Evolutionary conservation across 1,140 invertebrate genomes (phyloP), one percentile per base, ranked within the genome.

Genomic region (Notospermus geniculatus): DNA sequence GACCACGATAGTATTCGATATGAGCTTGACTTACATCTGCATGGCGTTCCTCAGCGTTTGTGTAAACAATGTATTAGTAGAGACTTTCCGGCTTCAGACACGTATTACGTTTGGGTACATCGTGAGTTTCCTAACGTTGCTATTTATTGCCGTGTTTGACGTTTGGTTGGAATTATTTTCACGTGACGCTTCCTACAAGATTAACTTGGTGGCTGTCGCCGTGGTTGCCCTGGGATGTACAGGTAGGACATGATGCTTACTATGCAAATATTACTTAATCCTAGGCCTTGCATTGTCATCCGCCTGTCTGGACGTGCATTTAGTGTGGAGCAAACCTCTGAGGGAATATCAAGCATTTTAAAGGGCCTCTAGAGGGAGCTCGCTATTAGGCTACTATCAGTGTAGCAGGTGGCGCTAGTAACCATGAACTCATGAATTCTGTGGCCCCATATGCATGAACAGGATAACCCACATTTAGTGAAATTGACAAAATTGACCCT

Each of bases 101-200:
- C 86, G 93, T 60, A 93, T 95, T 53, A 89, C 88, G 52, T 92
- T 93, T 75, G 93, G 92, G 58, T 95, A 94, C 75, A 76, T 91
- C 41, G 84, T 94, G 23, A 91, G 91, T 0, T 87, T 93, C 53
- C 78, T 88, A 1, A 92, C 89, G 1, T 82, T 95, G 54, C 83
- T 91, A 62, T 90, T 93, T 71, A 88, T 95, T 15, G 87, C 90
- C 1, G 83, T 90, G 0, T 92, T 89, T 74, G 91, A 94, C 79
- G 87, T 95, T 61, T 90, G 89, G 80, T 90, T 88, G 86, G 88
- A 91, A 73, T 80, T 89, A 17, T 93, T 94, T 74, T 81, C 82
- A 13, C 83, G 86, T 1, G 79, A 82, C 2, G 88, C 88, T 1
- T 86, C 87, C 0, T 95, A 95, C 72, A 86, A 85, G 28, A 87